Evolutionary conservation across 2,797 vertebrate genomes (phyloP).

Genomic region (Distichodus sexfasciatus): DNA sequence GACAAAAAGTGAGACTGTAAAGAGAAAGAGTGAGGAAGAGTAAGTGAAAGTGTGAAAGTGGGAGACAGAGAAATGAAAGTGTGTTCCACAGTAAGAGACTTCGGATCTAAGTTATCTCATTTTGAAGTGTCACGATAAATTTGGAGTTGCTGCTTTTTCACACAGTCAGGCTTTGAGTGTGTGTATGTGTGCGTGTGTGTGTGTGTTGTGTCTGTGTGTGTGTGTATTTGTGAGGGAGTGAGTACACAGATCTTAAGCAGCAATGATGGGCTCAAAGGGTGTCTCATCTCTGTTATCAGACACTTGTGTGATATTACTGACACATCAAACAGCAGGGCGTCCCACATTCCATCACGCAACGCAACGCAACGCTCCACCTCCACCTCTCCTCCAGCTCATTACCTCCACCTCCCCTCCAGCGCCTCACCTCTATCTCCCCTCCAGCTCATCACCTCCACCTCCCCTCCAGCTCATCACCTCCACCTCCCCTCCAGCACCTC

Average conservation of each 20-base stretch:
- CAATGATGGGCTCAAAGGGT: conserved; percentile 15
- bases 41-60: too few species aligned
- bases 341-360: neutral
- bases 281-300: conserved; percentile 1
- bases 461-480: too few species aligned
- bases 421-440: too few species aligned
- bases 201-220: neutral
- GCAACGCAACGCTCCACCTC: neutral
- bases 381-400: neutral
- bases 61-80: neutral
- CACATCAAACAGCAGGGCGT: neutral
- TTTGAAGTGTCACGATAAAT: conserved; percentile 20
- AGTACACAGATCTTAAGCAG: conserved; percentile 25
- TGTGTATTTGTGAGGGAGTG: conserved; percentile 8
- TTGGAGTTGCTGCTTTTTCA: neutral
- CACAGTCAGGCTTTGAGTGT: neutral
- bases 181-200: neutral
- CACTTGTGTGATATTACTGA: conserved; percentile 28
- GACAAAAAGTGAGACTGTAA: too few species aligned
- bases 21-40: too few species aligned
- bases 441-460: too few species aligned
- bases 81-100: neutral
- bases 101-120: conserved; percentile 1
- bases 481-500: too few species aligned
- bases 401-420: too few species aligned